A percentile compares a stretch with the other conserved stretches of the same genome.
Evolutionary conservation across 2,797 vertebrate species (phyloP).

Genomic region (Enteromius afrohamiltoni): DNA sequence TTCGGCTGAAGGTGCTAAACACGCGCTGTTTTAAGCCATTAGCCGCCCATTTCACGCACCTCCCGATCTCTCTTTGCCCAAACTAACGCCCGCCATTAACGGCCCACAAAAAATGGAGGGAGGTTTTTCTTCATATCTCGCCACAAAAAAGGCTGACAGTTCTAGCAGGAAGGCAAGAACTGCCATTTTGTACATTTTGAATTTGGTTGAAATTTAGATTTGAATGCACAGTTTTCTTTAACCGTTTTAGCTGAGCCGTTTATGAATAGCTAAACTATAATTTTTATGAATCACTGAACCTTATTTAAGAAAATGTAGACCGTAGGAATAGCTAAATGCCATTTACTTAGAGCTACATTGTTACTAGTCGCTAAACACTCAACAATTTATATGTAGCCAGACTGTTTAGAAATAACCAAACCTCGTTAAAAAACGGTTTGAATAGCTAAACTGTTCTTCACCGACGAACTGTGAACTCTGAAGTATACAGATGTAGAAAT

Average conservation of each 20-base stretch:
- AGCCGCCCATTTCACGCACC: constrained; percentile 49
- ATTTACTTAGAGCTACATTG: not conserved
- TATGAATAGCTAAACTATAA: not conserved
- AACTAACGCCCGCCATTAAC: constrained; percentile 41
- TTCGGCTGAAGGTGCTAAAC: constrained; percentile 63
- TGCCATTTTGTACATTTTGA: not conserved
- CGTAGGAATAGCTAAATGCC: not conserved
- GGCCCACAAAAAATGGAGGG: not conserved
- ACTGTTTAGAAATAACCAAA: not conserved
- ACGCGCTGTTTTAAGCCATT: constrained; percentile 65
- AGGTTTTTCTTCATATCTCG: not conserved
- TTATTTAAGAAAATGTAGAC: not conserved
- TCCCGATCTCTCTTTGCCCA: constrained; percentile 30
- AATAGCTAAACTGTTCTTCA: not conserved
- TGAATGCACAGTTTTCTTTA: not conserved
- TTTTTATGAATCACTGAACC: not conserved
- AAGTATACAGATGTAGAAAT: not conserved
- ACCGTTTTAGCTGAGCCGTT: not conserved
- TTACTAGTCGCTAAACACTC: not conserved
- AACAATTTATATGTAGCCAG: not conserved
- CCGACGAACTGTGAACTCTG: not conserved
- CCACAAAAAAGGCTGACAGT: not conserved
- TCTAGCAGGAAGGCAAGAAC: not conserved
- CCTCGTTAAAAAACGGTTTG: too few species aligned
- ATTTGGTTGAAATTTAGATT: not conserved